Base-by-base conservation (phyloP, 37 sponge, comb jelly and placozoan species). In the Halisarca cf. caerulea region DNA sequence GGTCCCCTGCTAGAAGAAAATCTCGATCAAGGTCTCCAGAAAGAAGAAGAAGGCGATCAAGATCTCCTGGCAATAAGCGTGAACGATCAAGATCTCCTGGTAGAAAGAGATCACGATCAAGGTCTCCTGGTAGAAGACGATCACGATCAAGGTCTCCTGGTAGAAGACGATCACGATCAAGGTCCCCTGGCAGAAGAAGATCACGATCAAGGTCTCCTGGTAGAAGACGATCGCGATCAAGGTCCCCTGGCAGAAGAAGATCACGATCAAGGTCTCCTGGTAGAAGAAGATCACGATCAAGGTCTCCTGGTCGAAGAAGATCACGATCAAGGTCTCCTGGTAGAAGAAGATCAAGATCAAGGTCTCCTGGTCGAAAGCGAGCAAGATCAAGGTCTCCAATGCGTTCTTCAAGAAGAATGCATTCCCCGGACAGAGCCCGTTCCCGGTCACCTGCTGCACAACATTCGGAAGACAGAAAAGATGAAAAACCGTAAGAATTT, bases 241-340 rank as follows among this genome's bases (percentile, higher is more conserved):
- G 72, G 72, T 71, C 72, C 5, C 72, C 72, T 5, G 40, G 40
- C 8, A 32, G 72, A 37, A 71, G 72, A 71, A 71, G 40, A 33
- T 71, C 72, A 18, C 37, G 72, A 2, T 71, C 72, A 71, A 71
- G 72, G 40, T 71, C 72, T 38, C 72, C 72, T 20, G 72, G 32
- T 36, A 71, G 72, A 71, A 71, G 72, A 71, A 71, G 72, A 39
- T 71, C 72, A 32, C 37, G 72, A 5, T 71, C 72, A 37, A 71
- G 72, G 41, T 71, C 72, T 9, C 72, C 72, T 34, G 40, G 40
- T 37, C 14, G 72, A 71, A 62, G 64, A n/a, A n/a, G n/a, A 14
- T 71, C 73, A 23, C 37, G 77, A 21, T 74, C 77, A 7, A 74
- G 45, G 45, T 74, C 77, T 2, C 77, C 77, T 6, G 45, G 2